These are phyloP conservation scores for Ormyrus rosae DNA, from an alignment of 2,888 invertebrate species.

Conservation along the genomic window DNA sequence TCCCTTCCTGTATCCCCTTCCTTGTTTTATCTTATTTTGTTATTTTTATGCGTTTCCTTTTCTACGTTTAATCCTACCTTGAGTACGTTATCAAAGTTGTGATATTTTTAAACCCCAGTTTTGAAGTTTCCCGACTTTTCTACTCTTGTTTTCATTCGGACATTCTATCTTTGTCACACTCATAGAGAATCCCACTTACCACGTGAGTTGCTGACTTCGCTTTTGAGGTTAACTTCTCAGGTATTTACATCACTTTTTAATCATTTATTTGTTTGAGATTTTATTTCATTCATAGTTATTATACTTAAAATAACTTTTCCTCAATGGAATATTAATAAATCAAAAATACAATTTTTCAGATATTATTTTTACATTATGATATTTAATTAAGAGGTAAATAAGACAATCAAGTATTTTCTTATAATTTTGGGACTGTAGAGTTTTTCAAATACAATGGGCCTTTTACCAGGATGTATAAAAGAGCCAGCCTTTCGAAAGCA, in stretches of 20 bases:
- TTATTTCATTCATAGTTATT: too few relatives aligned
- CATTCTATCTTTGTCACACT: slow-evolving; percentile 28
- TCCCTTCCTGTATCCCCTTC: background rate
- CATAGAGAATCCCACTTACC: slow-evolving; percentile 16
- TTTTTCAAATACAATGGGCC: background rate
- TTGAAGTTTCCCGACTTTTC: slow-evolving; percentile 12
- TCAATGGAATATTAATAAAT: too few relatives aligned
- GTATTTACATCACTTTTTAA: background rate
- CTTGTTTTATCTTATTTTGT: slow-evolving; percentile 28
- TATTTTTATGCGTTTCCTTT: background rate
- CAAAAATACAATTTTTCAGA: background rate
- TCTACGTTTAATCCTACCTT: background rate
- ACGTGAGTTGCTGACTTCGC: slow-evolving; percentile 49
- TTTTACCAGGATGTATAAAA: background rate
- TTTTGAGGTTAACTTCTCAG: slow-evolving; percentile 51
- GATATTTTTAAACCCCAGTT: background rate
- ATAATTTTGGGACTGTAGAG: background rate
- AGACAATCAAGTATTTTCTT: background rate
- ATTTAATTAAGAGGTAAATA: background rate
- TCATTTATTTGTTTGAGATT: background rate
- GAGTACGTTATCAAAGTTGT: too few relatives aligned
- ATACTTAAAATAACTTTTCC: too few relatives aligned
- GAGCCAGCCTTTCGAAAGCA: background rate
- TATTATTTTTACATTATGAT: too few relatives aligned
- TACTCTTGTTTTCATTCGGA: slow-evolving; percentile 12